Base-by-base conservation (phyloP, 2,113 vertebrate genomes). In the Ceyx melanurus region DNA sequence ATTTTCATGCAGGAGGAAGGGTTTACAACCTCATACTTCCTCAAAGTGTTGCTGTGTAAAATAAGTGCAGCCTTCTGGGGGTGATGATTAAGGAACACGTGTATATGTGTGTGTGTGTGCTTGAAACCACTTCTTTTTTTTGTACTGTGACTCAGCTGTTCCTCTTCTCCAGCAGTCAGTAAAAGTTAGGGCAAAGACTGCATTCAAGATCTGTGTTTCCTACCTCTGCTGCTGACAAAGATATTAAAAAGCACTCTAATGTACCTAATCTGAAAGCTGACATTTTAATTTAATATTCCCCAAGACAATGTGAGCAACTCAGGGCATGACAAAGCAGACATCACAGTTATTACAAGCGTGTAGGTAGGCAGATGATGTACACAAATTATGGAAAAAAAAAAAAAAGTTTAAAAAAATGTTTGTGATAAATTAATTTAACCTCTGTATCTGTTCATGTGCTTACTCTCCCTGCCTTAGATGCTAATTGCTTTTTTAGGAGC, bases 281-380 rank as follows among this genome's bases (percentile, higher is more conserved):
- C 80, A 90, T 94, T 96, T 96, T 70, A 82, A 74, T 71, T 96
- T 62, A 31, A 29, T 91, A 46, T 91, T 82, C 67, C 51, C 31
- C 48, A 70, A 68, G 31, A 54, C 66, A 58, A 89, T 46, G 68
- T 67, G 54, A 83, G 78, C 78, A 94, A 82, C 33, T 50, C 8
- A 5, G 66, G 42, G 26, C 71, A 33, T 57, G 62, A 88, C 88
- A 85, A 6, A 54, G 74, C 58, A 57, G 62, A 78, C 61, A 64
- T 77, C 61, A 78, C 56, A 78, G 43, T 76, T 70, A 64, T 29
- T 89, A 46, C 54, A 70, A 60, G 62, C 21, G 45, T 62, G 58
- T 88, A 43, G 29, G 73, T 65, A 89, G 80, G 46, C 17, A 78
- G 76, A 85, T 46, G 86, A 40, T 86, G 22, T 46, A 46, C 26